Percentiles rank a stretch among this genome's conserved stretches.
Conservation (phyloP, 1,140 invertebrate genomes). For the Drosophila kanapiae region DNA sequence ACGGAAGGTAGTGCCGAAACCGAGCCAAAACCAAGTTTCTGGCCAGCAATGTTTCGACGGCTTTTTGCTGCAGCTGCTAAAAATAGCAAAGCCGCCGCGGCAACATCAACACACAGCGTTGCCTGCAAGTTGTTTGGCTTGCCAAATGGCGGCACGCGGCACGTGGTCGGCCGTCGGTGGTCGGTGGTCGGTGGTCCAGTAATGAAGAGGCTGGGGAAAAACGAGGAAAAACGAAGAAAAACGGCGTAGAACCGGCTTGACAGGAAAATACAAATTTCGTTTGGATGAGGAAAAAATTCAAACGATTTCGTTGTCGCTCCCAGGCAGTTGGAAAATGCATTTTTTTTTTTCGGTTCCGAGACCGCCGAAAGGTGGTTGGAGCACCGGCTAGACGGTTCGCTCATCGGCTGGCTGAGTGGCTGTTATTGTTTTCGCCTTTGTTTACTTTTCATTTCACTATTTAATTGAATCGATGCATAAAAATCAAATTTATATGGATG, state of each 20-base stretch:
- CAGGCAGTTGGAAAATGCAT: slow-evolving; percentile 27
- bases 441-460: slow-evolving; percentile 34
- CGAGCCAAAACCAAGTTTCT: slow-evolving; percentile 43
- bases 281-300: slow-evolving; percentile 78
- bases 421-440: slow-evolving; percentile 17
- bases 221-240: slow-evolving; percentile 31
- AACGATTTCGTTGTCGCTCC: slow-evolving; percentile 36
- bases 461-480: slow-evolving; percentile 36
- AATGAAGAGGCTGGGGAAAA: slow-evolving; percentile 53
- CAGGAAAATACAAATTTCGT: slow-evolving; percentile 81
- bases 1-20: slow-evolving; percentile 62
- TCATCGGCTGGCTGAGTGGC: slow-evolving; percentile 2
- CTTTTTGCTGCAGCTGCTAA: slow-evolving; percentile 65
- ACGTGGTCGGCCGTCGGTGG: slow-evolving; percentile 22
- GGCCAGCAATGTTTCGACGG: slow-evolving; percentile 57
- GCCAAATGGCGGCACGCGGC: slow-evolving; percentile 57
- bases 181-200: slow-evolving; percentile 62
- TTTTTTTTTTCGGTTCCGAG: slow-evolving; percentile 24
- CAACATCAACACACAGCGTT: slow-evolving; percentile 57
- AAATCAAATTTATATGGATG: slow-evolving; percentile 46
- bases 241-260: slow-evolving; percentile 71
- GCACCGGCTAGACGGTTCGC: slow-evolving; percentile 19
- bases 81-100: slow-evolving; percentile 64
- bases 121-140: slow-evolving; percentile 78
- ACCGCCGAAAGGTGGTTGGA: slow-evolving; percentile 14